A percentile compares a stretch with the other conserved stretches of the same genome.
phyloP scores from a whole-genome alignment of 2,113 vertebrate species.

The Pao palembangensis region DNA sequence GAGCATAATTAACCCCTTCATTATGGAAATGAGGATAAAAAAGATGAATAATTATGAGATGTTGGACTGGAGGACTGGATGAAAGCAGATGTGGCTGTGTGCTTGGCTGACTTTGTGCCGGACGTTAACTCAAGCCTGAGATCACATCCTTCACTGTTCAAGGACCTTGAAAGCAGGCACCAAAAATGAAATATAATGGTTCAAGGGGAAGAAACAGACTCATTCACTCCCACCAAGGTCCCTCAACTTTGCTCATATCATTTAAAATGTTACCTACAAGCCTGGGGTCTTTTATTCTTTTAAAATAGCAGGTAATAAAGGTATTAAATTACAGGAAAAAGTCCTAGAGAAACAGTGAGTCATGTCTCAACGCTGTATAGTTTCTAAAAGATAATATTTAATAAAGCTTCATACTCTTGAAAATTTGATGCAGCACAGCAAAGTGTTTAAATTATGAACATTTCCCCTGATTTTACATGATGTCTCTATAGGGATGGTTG shows the following conservation, averaged over 20 bases:
- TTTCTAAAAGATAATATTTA: not conserved
- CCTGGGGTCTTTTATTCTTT: conserved; percentile 3
- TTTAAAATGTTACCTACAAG: conserved; percentile 8
- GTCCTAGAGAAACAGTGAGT: not conserved
- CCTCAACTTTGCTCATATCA: conserved; percentile 4
- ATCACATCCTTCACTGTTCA: conserved; percentile 49
- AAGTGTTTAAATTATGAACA: not conserved
- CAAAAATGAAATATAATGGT: conserved; percentile 24
- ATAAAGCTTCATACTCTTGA: not conserved
- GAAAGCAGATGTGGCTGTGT: conserved; percentile 63
- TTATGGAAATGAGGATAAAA: conserved; percentile 66
- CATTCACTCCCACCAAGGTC: conserved; percentile 2
- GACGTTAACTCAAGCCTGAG: conserved; percentile 38
- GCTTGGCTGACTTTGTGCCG: conserved; percentile 58
- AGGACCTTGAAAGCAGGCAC: conserved; percentile 38
- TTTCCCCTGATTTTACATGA: no score
- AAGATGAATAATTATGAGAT: conserved; percentile 51
- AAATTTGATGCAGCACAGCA: not conserved
- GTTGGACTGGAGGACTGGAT: conserved; percentile 34
- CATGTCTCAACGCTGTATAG: not conserved
- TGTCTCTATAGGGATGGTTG: no score
- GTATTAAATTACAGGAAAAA: not conserved
- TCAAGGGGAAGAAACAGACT: conserved; percentile 30
- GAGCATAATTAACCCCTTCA: conserved; percentile 74
- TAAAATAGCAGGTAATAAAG: not conserved